Evolutionary conservation across 2,888 invertebrate species (phyloP).

Genomic region (Synanthedon andrenaeformis): DNA sequence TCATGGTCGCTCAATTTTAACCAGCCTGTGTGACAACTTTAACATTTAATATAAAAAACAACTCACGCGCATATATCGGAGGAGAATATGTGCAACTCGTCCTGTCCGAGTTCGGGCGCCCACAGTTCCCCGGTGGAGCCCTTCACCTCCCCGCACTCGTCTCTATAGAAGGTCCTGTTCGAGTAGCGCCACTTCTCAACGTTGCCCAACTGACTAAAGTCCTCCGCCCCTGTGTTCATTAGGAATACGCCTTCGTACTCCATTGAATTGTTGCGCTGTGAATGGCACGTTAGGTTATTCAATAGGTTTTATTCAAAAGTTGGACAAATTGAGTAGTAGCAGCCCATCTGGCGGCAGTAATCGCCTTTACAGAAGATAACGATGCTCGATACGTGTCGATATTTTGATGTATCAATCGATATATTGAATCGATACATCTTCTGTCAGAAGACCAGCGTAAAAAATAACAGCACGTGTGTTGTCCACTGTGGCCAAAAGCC

Average conservation of each 20-base stretch:
- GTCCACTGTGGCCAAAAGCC: too few species aligned
- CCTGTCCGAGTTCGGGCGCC: conserved; percentile 74
- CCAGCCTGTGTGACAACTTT: too few species aligned
- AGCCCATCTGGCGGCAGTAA: too few species aligned
- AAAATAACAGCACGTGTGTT: too few species aligned
- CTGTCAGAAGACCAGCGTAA: too few species aligned
- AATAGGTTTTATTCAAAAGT: too few species aligned
- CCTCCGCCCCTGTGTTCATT: conserved; percentile 78
- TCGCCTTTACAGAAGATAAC: too few species aligned
- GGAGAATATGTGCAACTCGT: conserved; percentile 75
- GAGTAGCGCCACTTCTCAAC: conserved; percentile 78
- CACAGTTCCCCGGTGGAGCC: conserved; percentile 86
- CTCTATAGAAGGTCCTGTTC: conserved; percentile 67
- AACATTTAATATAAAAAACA: neutral
- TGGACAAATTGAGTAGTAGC: too few species aligned
- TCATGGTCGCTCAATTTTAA: too few species aligned
- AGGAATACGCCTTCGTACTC: conserved; percentile 82
- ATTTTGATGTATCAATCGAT: too few species aligned
- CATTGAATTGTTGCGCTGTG: conserved; percentile 79
- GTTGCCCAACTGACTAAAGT: conserved; percentile 76
- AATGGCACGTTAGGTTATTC: neutral
- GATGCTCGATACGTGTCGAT: too few species aligned
- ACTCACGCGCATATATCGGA: conserved; percentile 84
- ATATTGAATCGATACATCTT: too few species aligned
- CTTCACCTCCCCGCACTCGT: conserved; percentile 75